These are phyloP conservation scores for Phrynocephalus versicolor DNA, from an alignment of 2,113 vertebrate species.

Conservation along the genomic window DNA sequence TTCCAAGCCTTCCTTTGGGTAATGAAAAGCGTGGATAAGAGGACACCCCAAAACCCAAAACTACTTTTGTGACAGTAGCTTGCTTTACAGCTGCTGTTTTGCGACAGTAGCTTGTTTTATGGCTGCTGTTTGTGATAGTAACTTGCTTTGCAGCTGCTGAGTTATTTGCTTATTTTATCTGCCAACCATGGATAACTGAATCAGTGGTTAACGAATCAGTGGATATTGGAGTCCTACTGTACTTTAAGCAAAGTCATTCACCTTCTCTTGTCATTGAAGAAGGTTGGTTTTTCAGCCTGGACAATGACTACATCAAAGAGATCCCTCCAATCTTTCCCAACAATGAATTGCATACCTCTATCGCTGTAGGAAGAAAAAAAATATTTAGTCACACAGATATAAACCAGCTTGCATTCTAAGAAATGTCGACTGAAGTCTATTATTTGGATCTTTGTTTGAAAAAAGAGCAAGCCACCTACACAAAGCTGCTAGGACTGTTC, in stretches of 20 bases:
- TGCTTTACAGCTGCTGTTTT: too few relatives aligned
- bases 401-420: not conserved
- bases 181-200: too few relatives aligned
- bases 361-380: constrained; percentile 76
- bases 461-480: constrained; percentile 80
- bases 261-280: constrained; percentile 97
- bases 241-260: constrained; percentile 64
- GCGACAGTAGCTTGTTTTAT: too few relatives aligned
- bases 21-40: too few relatives aligned
- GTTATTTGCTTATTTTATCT: too few relatives aligned
- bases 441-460: not conserved
- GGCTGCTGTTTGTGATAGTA: too few relatives aligned
- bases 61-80: too few relatives aligned
- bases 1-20: too few relatives aligned
- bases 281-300: constrained; percentile 95
- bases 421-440: not conserved
- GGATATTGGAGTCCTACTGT: too few relatives aligned
- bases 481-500: constrained; percentile 97
- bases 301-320: constrained; percentile 98
- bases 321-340: constrained; percentile 96
- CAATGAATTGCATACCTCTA: constrained; percentile 94
- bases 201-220: too few relatives aligned
- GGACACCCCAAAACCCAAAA: too few relatives aligned
- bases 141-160: too few relatives aligned
- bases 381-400: not conserved